Evolutionary conservation across 2,113 vertebrate species (phyloP).

Genomic region (Vireo altiloquus): DNA sequence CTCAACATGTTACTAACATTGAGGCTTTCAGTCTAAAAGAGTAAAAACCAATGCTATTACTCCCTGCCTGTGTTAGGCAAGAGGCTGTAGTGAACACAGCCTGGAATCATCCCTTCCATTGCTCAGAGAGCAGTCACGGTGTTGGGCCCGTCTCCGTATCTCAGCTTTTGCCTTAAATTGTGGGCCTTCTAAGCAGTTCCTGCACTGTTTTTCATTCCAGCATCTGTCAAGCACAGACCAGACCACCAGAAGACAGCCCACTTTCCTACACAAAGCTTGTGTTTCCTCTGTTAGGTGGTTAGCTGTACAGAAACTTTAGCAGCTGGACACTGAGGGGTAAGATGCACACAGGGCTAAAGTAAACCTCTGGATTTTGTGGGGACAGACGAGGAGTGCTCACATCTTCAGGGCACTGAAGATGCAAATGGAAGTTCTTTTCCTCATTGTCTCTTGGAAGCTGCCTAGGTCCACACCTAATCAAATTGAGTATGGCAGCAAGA

Average conservation of each 20-base stretch:
- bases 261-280: neutral
- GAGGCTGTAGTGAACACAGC: neutral
- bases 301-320: neutral
- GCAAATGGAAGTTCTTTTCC: neutral
- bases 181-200: neutral
- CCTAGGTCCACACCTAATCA: neutral
- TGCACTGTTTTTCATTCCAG: neutral
- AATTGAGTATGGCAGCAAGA: neutral
- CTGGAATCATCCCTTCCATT: neutral
- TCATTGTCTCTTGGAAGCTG: neutral
- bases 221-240: fast-evolving
- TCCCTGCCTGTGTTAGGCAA: neutral
- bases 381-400: neutral
- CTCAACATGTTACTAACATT: neutral
- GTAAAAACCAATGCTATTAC: neutral
- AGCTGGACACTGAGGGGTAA: neutral
- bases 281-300: neutral
- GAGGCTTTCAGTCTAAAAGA: neutral
- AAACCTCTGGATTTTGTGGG: fast-evolving
- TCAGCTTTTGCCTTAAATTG: neutral
- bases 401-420: neutral
- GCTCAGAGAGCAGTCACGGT: neutral
- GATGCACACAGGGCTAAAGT: neutral
- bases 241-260: neutral
- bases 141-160: fast-evolving